Evolutionary conservation across 2,888 invertebrate genomes (phyloP), one percentile per base, ranked within the genome.

Genomic region (Tiliacea citrago): DNA sequence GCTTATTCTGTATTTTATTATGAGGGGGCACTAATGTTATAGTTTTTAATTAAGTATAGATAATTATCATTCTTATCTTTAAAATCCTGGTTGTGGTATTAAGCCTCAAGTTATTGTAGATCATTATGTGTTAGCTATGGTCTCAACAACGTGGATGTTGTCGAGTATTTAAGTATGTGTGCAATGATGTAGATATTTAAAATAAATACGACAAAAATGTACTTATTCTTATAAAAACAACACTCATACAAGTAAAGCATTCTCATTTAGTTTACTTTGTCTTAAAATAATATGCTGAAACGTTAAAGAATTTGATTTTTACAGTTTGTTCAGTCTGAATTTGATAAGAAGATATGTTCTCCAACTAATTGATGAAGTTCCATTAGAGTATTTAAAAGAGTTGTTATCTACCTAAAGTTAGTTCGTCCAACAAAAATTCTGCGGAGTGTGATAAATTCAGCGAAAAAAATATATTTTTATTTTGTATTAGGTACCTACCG

Each of bases 151-250:
- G 21, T 24, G 72, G 13, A 68, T 53, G 68, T 66, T 57, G 65
- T 68, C 47, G 74, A 81, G 77, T 79, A 81, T 84, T 79, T 80
- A 82, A 82, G 77, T 65, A 57, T 83, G 79, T 87, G 87, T 88
- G 88, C 87, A 86, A 86, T 85, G 83, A 73, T 91, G 91, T 91
- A 91, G 86, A 91, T 91, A 91, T 86, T 84, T 73, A 83, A 39
- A 81, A 60, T 79, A 71, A 74, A 70, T 66, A 71, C 18, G 39
- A 73, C 63, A 67, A 61, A 61, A 73, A 71, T 76, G 77, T 78
- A 85, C 85, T 83, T 83, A 82, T 74, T 78, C 12, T 53, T 66
- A 73, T 63, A 75, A 69, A 61, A 71, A 45, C 47, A 39, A 61
- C 49, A 47, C 63, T 57, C 53, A 60, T 55, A 55, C 29, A 35